These are phyloP conservation scores for Apocrypta bakeri DNA, from an alignment of 1,140 invertebrate genomes.

Conservation along the genomic window DNA sequence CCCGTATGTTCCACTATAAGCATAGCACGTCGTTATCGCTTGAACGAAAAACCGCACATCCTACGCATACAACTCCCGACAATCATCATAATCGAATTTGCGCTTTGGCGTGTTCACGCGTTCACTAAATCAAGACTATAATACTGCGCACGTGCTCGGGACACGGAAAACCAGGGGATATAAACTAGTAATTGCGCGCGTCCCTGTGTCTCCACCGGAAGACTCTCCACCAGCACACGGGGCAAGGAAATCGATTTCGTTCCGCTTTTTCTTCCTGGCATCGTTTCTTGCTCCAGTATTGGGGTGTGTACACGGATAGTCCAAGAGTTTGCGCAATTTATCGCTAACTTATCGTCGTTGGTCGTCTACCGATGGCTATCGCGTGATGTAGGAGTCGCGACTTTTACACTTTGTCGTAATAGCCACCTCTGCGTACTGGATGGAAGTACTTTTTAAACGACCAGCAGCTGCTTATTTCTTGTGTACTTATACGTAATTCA, in stretches of 20 bases:
- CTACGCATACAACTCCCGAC: background rate
- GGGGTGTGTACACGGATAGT: background rate
- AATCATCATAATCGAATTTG: conserved; percentile 36
- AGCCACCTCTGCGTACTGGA: too few species aligned
- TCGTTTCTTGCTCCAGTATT: background rate
- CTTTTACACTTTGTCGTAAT: too few species aligned
- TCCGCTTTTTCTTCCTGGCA: background rate
- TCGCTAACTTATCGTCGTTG: background rate
- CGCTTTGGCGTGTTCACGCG: background rate
- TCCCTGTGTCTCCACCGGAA: background rate
- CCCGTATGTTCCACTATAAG: too few species aligned
- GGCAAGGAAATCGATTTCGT: background rate
- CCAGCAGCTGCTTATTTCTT: too few species aligned
- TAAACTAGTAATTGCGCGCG: background rate
- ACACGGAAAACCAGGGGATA: background rate
- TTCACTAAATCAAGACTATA: background rate
- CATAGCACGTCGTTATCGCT: background rate
- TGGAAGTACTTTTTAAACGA: too few species aligned
- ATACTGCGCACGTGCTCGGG: background rate
- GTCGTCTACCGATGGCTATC: background rate
- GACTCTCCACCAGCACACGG: background rate
- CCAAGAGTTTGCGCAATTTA: background rate
- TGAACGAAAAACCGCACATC: background rate
- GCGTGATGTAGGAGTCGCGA: too few species aligned
- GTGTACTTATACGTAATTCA: too few species aligned